Evolutionary conservation across 1,140 invertebrate species (phyloP).

Genomic region (Lordiphosa collinella): DNA sequence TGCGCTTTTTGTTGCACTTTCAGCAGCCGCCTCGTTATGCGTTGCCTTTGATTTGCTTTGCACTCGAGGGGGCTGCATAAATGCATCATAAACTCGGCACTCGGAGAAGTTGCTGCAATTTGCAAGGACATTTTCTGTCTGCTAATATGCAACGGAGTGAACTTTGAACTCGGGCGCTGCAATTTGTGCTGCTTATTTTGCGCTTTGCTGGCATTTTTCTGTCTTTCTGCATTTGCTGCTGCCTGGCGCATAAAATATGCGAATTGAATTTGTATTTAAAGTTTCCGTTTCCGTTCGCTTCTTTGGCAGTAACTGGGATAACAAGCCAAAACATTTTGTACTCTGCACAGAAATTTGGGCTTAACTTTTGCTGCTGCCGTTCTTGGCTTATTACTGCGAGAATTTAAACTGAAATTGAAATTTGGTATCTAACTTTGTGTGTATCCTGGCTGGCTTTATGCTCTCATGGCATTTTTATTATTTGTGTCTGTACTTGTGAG

Average conservation of each 20-base stretch:
- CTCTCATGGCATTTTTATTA: conserved; percentile 76
- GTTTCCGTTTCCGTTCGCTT: conserved; percentile 31
- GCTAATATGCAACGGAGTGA: conserved; percentile 64
- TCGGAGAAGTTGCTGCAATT: conserved; percentile 37
- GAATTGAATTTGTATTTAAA: conserved; percentile 78
- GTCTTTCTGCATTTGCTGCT: conserved; percentile 54
- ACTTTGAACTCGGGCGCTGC: conserved; percentile 58
- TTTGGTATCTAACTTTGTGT: conserved; percentile 41
- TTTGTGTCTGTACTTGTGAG: conserved; percentile 59
- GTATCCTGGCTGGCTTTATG: conserved; percentile 68
- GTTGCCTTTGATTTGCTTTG: conserved; percentile 36
- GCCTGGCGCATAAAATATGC: conserved; percentile 69
- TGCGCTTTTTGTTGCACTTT: conserved; percentile 73
- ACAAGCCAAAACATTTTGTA: conserved; percentile 74
- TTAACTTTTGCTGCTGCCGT: conserved; percentile 52
- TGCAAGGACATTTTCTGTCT: conserved; percentile 65
- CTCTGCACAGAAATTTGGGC: conserved; percentile 61
- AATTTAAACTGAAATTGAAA: conserved; percentile 41
- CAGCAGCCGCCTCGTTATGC: conserved; percentile 67
- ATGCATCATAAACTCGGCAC: conserved; percentile 67
- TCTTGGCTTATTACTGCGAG: conserved; percentile 37
- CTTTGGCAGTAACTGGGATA: conserved; percentile 49
- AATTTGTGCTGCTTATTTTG: conserved; percentile 59
- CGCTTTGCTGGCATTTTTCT: conserved; percentile 62
- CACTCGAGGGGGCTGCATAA: conserved; percentile 64